Base-by-base conservation (phyloP, 2,888 invertebrate species). In the Eristalis pertinax region DNA sequence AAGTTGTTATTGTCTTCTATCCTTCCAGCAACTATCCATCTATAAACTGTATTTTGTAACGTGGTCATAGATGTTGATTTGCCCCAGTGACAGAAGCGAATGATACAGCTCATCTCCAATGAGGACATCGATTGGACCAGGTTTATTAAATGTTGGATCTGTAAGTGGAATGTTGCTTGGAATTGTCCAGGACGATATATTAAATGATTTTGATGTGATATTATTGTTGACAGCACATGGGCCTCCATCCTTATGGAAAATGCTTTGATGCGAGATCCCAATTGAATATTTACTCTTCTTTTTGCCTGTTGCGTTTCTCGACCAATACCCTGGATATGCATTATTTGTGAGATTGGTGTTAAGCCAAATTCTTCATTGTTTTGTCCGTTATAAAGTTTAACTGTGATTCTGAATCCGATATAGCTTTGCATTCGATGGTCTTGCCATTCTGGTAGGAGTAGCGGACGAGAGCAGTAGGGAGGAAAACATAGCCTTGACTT, bases 91-190 rank as follows among this genome's bases (percentile, higher is more conserved):
- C 0, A 32, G 8, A 32, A 32, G 32, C 10, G 32, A 32, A 32
- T 32, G 32, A 32, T 26, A 32, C 8, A 32, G 32, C 32, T 32
- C 1, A 32, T 0, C 8, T 8, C 32, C 10, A 32, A 32, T 32
- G 10, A 32, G 32, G 32, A 32, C 32, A 32, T 32, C 32, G 32
- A 32, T 32, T 8, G 32, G 8, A 32, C 8, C 32, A 32, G 32
- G 32, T 32, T 32, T 1, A 32, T 32, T 62, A 50, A 84, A 88
- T 15, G 41, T 19, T n/a, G 79, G 84, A 64, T 88, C 84, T 4
- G 80, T 85, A 0, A 86, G 74, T 41, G 77, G 29, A 56, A 83
- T 70, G 65, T 84, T 88, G 58, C n/a, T 22, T 2, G 74, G 78
- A 41, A 88, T 77, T 15, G 72, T 73, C 63, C 84, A 88, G 13